Evolutionary conservation across 2,113 vertebrate species (phyloP), one percentile per base, ranked within the genome.

Genomic region (Sarotherodon lohbergeri): DNA sequence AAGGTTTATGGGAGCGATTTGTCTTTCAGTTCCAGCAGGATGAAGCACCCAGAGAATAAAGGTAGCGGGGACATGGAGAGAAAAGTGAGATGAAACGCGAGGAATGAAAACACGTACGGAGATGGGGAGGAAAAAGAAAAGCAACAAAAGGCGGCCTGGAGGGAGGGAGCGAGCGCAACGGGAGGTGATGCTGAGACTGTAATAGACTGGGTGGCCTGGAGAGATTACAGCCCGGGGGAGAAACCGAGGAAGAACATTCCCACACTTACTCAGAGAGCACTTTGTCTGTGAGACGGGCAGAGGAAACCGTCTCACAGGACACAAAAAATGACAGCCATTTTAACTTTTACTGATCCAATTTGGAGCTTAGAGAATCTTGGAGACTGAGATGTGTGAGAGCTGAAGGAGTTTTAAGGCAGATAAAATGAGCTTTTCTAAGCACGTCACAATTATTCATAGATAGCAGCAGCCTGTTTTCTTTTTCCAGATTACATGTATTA

Each of bases 221-320:
- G 68, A 84, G 48, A 82, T 78, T 46, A 80, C 22, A 46, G 36
- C 86, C 57, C 76, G 4, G 87, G 91, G 92, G 90, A 89, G 41
- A 86, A 55, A 32, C 19, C 0, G 41, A 41, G 14, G 34, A 71
- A 16, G 39, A 83, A 83, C 24, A 76, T 94, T 95, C 93, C 91
- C 91, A 94, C 92, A 91, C 68, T 89, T 46, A 7, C 66, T 76
- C 13, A 82, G n/a, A 32, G 57, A 27, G 54, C 1, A 7, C 54
- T 79, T 87, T 86, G 34, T 86, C 6, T 84, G 12, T 7, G 16
- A 73, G 29, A 29, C 9, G 13, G 59, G 57, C 56, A 19, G 39
- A 34, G 32, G 3, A 71, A 78, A 63, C 34, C 14, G 2, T 22
- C 41, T 66, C 79, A 71, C 29, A 36, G 19, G 19, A 32, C 29